phyloP scores from a whole-genome alignment of 2,888 invertebrate species.

The Polymixis lichenea region DNA sequence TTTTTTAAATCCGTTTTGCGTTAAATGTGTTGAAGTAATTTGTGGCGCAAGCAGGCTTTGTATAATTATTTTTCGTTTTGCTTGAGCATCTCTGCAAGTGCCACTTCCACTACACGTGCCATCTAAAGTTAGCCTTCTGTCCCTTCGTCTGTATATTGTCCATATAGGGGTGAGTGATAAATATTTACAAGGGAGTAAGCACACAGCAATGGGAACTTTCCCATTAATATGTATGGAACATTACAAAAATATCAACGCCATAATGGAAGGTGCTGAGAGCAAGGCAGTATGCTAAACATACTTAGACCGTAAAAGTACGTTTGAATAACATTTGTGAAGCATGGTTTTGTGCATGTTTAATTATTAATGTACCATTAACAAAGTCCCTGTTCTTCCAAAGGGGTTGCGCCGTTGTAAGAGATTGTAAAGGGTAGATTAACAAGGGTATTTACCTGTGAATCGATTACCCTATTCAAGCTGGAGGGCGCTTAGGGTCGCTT shows the following conservation, averaged over 20 bases:
- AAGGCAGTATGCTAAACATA: slow-evolving; percentile 19
- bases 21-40: too few species aligned
- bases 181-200: slow-evolving; percentile 45
- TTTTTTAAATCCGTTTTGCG: too few species aligned
- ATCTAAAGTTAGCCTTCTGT: slow-evolving; percentile 3
- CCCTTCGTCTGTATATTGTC: not conserved
- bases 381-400: not conserved
- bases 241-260: slow-evolving; percentile 21
- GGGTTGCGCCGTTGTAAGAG: not conserved
- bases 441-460: slow-evolving; percentile 37
- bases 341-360: not conserved
- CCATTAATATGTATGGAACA: slow-evolving; percentile 56
- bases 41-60: too few species aligned
- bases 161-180: slow-evolving; percentile 13
- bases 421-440: slow-evolving; percentile 4
- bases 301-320: not conserved
- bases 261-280: slow-evolving; percentile 26
- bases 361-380: slow-evolving; percentile 1
- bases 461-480: slow-evolving; percentile 24
- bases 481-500: slow-evolving; percentile 22
- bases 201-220: slow-evolving; percentile 40
- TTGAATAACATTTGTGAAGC: slow-evolving; percentile 20
- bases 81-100: not conserved
- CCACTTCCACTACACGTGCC: not conserved
- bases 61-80: not conserved